These are phyloP conservation scores for Chaunax sp. DNA, from an alignment of 2,797 vertebrate genomes.

Conservation along the genomic window DNA sequence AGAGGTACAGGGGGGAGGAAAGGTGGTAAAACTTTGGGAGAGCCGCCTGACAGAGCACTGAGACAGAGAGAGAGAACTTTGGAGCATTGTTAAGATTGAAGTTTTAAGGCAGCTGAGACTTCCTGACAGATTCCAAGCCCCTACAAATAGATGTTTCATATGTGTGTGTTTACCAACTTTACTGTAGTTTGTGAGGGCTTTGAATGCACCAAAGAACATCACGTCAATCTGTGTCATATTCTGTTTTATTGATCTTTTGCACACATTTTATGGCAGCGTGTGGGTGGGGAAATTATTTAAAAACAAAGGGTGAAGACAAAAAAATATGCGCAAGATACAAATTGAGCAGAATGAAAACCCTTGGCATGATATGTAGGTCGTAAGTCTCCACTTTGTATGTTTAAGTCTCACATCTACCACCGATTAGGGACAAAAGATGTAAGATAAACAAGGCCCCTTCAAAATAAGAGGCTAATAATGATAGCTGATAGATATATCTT, in stretches of 20 bases:
- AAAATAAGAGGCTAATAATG: slow-evolving; percentile 27
- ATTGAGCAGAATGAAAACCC: slow-evolving; percentile 56
- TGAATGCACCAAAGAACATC: slow-evolving; percentile 79
- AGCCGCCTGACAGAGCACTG: slow-evolving; percentile 79
- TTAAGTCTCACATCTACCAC: slow-evolving; percentile 25
- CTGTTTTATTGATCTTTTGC: slow-evolving; percentile 72
- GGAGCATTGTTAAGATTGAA: slow-evolving; percentile 81
- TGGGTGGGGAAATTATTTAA: slow-evolving; percentile 70
- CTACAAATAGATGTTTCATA: slow-evolving; percentile 83
- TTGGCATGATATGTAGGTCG: slow-evolving; percentile 75
- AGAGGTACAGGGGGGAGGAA: slow-evolving; percentile 54
- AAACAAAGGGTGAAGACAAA: slow-evolving; percentile 54
- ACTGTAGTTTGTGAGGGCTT: slow-evolving; percentile 75
- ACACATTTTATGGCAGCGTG: slow-evolving; percentile 65
- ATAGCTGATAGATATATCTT: slow-evolving; percentile 24
- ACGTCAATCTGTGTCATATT: slow-evolving; percentile 79
- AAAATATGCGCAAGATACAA: slow-evolving; percentile 66
- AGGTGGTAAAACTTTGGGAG: slow-evolving; percentile 84
- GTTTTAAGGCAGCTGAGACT: slow-evolving; percentile 80
- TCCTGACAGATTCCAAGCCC: slow-evolving; percentile 81
- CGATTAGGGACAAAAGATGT: slow-evolving; percentile 28
- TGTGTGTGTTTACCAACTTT: slow-evolving; percentile 78
- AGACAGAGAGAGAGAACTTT: slow-evolving; percentile 70
- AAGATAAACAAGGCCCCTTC: slow-evolving; percentile 24
- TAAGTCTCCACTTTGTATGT: slow-evolving; percentile 54